phyloP scores from a whole-genome alignment of 2,113 vertebrate genomes.

The Indicator indicator region DNA sequence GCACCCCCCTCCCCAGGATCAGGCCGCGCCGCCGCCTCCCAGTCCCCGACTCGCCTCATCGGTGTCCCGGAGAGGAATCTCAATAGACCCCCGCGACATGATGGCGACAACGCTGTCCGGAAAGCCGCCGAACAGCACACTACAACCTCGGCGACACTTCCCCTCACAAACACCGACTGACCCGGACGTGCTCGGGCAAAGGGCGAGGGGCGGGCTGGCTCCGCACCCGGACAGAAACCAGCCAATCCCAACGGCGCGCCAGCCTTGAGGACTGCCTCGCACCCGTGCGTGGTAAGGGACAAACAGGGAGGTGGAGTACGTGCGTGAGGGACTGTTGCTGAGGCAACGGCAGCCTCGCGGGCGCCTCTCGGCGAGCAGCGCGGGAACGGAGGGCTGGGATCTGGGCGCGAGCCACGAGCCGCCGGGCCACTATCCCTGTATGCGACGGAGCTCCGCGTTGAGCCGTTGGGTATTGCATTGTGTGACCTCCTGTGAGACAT shows the following conservation, averaged over 20 bases:
- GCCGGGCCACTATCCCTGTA: not conserved
- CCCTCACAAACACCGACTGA: not conserved
- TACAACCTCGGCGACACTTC: not conserved
- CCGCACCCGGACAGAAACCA: not conserved
- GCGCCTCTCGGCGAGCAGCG: not conserved
- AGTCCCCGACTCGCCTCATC: slow-evolving; percentile 44
- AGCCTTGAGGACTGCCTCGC: not conserved
- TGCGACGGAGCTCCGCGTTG: no score
- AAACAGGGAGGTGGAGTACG: not conserved
- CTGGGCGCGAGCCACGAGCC: no score
- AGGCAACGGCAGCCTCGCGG: not conserved
- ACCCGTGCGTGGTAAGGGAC: not conserved
- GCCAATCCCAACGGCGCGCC: not conserved
- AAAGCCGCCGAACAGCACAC: not conserved
- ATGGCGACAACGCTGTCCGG: not conserved
- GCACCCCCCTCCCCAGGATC: not conserved
- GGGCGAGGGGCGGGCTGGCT: not conserved
- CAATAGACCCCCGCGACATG: slow-evolving; percentile 63
- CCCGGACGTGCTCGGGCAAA: slow-evolving; percentile 38
- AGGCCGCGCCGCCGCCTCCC: not conserved
- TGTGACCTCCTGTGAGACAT: not conserved
- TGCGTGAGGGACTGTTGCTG: not conserved
- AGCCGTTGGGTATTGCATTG: no score
- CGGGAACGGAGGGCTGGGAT: no score
- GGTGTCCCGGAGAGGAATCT: slow-evolving; percentile 64